phyloP scores from a whole-genome alignment of 2,888 invertebrate genomes.

The Zaprionus lineosus region DNA sequence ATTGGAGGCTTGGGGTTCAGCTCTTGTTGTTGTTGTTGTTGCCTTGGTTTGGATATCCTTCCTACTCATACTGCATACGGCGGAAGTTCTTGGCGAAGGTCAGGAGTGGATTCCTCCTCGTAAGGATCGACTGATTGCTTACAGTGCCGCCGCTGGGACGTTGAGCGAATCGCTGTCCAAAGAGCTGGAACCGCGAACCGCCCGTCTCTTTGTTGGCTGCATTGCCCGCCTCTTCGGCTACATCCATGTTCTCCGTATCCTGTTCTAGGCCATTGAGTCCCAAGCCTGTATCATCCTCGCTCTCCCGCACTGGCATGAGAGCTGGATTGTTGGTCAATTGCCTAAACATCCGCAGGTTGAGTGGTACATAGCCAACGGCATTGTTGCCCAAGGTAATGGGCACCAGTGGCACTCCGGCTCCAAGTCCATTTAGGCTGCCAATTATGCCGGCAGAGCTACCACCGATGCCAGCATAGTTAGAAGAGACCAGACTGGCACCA shows the following conservation, averaged over 20 bases:
- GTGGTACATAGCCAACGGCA: slow-evolving; percentile 54
- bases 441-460: neutral
- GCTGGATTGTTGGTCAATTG: no score
- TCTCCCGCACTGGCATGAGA: slow-evolving; percentile 35
- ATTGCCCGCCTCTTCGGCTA: neutral
- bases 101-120: slow-evolving; percentile 42
- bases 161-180: slow-evolving; percentile 36
- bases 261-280: neutral
- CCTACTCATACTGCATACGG: slow-evolving; percentile 48
- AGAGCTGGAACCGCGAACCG: slow-evolving; percentile 4
- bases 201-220: neutral
- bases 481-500: no score
- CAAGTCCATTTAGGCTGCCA: neutral
- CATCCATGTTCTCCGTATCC: neutral
- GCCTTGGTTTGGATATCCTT: neutral
- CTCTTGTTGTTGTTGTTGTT: no score
- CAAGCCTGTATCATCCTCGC: slow-evolving; percentile 4
- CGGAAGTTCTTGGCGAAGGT: slow-evolving; percentile 58
- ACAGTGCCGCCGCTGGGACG: slow-evolving; percentile 9
- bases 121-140: no score
- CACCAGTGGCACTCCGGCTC: slow-evolving; percentile 43
- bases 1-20: no score
- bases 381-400: slow-evolving; percentile 59
- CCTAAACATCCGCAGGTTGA: slow-evolving; percentile 53
- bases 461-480: no score